These are phyloP conservation scores for Rhabdomys pumilio DNA, from an alignment of 2,797 vertebrate genomes.

Conservation along the genomic window DNA sequence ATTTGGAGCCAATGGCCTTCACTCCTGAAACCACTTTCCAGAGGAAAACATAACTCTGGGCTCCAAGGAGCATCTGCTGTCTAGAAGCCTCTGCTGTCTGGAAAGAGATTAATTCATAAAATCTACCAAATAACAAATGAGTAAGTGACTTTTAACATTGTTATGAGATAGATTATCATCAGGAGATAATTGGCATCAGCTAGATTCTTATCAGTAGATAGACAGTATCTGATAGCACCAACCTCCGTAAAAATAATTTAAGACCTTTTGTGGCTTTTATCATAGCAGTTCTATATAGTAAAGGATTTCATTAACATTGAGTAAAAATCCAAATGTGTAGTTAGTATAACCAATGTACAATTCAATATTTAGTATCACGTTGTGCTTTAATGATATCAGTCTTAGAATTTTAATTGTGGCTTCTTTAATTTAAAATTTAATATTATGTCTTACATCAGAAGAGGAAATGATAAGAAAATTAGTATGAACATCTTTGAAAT, in stretches of 20 bases:
- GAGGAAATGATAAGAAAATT: neutral
- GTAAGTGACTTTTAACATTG: neutral
- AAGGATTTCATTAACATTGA: neutral
- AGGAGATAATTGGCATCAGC: neutral
- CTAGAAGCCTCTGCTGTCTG: neutral
- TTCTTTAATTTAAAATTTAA: slow-evolving; percentile 16
- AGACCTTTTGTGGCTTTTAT: neutral
- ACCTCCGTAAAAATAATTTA: neutral
- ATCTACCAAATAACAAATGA: neutral
- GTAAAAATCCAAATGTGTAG: neutral
- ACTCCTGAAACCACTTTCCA: neutral
- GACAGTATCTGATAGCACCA: neutral
- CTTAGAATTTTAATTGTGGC: neutral
- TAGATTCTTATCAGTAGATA: neutral
- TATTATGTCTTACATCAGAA: neutral
- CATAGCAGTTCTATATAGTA: neutral
- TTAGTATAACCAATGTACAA: neutral
- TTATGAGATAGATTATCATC: neutral
- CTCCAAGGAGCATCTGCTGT: neutral
- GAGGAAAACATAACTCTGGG: neutral
- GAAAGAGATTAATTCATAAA: neutral
- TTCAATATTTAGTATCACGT: neutral
- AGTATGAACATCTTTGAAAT: neutral
- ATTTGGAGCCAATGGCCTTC: neutral
- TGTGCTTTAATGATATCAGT: slow-evolving; percentile 28